Base-by-base conservation (phyloP, 2,113 vertebrate species). In the Cheirogaleus medius region DNA sequence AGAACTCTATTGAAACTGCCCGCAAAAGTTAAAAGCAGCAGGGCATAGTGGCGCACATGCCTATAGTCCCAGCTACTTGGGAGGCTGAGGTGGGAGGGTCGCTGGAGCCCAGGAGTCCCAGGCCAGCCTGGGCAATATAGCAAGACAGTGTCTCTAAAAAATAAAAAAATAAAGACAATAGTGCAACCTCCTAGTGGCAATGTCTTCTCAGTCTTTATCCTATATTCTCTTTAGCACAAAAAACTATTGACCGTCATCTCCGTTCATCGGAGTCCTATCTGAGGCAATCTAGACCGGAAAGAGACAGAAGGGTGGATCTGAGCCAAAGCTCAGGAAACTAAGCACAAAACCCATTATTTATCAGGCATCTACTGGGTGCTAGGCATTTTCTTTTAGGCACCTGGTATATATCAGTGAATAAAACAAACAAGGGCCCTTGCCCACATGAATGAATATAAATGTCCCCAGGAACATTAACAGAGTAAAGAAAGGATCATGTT, bases 381-480 rank as follows among this genome's bases (percentile, higher is more conserved):
- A 90, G 63, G 54, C 29, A 58, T 91, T 77, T 95, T 96, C 71
- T 91, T 93, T 84, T 56, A 88, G 82, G 49, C 27, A 88, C 32
- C 71, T 84, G 77, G 52, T 37, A 69, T 78, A 34, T 71, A 42
- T 80, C 39, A 77, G 66, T 84, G 83, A 95, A 66, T 93, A 52
- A 74, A 63, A 69, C 34, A 58, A 94, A 76, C 20, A 66, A 94
- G 63, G n/a, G 32, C 5, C 3, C 6, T 44, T 64, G 71, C 39
- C 42, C 42, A 74, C 17, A 49, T 12, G 25, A 89, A 47, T 44
- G 63, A 84, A 88, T 80, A 81, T 63, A 85, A 93, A 85, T 84
- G 58, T 93, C 17, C 74, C 47, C 52, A 63, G 90, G 82, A 81
- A 88, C 39, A 56, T 87, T 78, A 93, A 42, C 64, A 49, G 37